Conservation (phyloP, 53 echinoderm and acorn worm species). For the Echinometra lucunter region DNA sequence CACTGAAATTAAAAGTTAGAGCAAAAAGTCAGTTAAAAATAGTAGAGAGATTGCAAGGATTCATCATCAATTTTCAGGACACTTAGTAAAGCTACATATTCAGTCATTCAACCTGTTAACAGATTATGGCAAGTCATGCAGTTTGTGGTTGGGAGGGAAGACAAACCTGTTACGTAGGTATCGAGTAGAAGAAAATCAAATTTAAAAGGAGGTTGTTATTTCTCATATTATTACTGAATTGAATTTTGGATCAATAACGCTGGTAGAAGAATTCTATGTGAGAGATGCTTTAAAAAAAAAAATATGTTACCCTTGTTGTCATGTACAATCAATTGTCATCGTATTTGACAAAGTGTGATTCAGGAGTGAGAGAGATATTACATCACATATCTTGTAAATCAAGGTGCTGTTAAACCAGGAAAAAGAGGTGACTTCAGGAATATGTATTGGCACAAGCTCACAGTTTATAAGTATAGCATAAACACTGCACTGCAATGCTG, state of each 20-base stretch:
- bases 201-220: no score
- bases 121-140: not conserved
- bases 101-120: no score
- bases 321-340: not conserved
- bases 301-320: no score
- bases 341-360: not conserved
- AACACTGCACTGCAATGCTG: not conserved
- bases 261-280: no score
- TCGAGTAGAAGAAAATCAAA: no score
- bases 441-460: not conserved
- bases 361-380: not conserved
- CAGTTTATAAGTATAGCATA: not conserved
- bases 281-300: no score
- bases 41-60: not conserved
- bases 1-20: not conserved
- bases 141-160: not conserved
- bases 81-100: no score
- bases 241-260: no score
- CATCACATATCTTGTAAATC: not conserved
- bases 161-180: not conserved
- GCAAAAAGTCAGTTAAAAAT: not conserved
- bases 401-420: not conserved
- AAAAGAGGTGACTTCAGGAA: not conserved
- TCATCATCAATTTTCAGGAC: not conserved
- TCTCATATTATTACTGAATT: no score